These are phyloP conservation scores for Glyphotaelius pellucidus DNA, from an alignment of 2,888 invertebrate species.

Conservation along the genomic window DNA sequence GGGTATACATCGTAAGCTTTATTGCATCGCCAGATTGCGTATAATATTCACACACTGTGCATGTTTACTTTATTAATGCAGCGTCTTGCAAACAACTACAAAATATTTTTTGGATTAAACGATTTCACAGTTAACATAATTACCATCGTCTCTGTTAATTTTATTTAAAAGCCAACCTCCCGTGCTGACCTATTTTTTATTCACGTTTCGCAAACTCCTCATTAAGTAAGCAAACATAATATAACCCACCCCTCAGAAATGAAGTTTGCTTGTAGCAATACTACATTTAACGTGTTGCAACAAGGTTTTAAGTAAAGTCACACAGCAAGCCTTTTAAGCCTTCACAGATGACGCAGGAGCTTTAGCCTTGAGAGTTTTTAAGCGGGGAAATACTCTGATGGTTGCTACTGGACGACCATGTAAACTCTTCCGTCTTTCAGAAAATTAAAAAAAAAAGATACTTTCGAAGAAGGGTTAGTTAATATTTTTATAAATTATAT, in stretches of 20 bases:
- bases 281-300: constrained; percentile 20
- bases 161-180: neutral
- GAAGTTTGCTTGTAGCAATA: neutral
- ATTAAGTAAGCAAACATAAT: neutral
- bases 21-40: neutral
- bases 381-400: constrained; percentile 41
- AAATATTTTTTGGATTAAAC: neutral
- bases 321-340: constrained; percentile 55
- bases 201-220: neutral
- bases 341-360: constrained; percentile 50
- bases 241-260: neutral
- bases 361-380: constrained; percentile 49
- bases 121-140: neutral
- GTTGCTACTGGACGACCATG: neutral
- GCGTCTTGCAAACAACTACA: too few species aligned
- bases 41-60: neutral
- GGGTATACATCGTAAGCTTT: neutral
- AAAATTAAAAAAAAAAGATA: neutral
- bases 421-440: neutral
- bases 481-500: too few species aligned
- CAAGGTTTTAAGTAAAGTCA: constrained; percentile 50
- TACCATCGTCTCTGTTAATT: neutral
- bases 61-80: neutral
- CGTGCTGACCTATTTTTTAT: neutral
- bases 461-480: neutral